phyloP scores from a whole-genome alignment of 2,888 invertebrate species.

The Morpho achilles region DNA sequence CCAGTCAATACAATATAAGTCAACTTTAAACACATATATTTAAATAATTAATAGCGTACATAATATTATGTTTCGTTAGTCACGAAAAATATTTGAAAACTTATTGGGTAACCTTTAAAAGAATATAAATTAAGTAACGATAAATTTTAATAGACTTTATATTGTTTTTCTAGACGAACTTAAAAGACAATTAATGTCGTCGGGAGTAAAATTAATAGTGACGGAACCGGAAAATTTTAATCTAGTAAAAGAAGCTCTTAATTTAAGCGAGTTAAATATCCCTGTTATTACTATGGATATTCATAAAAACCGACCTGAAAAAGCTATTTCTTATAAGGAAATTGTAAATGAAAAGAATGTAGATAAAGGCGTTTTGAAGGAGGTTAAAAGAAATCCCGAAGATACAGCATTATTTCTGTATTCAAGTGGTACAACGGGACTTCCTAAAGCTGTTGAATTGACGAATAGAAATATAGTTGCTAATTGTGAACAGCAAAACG shows the following conservation, averaged over 20 bases:
- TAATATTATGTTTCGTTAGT: too few relatives aligned
- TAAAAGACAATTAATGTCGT: constrained; percentile 74
- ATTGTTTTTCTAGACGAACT: constrained; percentile 79
- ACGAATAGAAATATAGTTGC: constrained; percentile 78
- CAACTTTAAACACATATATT: too few relatives aligned
- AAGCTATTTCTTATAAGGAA: constrained; percentile 81
- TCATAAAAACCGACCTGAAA: constrained; percentile 51
- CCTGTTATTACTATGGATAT: constrained; percentile 69
- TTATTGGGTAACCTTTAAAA: too few relatives aligned
- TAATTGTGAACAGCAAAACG: constrained; percentile 61
- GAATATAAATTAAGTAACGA: too few relatives aligned
- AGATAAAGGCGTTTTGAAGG: constrained; percentile 67
- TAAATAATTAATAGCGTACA: too few relatives aligned
- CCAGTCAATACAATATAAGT: too few relatives aligned
- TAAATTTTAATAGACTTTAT: too few relatives aligned
- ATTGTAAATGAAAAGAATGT: constrained; percentile 65
- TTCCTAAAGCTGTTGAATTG: constrained; percentile 86
- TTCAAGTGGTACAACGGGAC: constrained; percentile 92
- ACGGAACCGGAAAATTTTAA: constrained; percentile 67
- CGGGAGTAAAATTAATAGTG: constrained; percentile 77
- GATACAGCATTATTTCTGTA: constrained; percentile 85
- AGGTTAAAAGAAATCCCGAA: constrained; percentile 54
- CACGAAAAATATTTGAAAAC: too few relatives aligned
- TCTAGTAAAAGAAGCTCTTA: constrained; percentile 65
- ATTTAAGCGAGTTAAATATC: constrained; percentile 56